Base-by-base conservation (phyloP, 2,797 vertebrate species). In the Malurus leucopterus region DNA sequence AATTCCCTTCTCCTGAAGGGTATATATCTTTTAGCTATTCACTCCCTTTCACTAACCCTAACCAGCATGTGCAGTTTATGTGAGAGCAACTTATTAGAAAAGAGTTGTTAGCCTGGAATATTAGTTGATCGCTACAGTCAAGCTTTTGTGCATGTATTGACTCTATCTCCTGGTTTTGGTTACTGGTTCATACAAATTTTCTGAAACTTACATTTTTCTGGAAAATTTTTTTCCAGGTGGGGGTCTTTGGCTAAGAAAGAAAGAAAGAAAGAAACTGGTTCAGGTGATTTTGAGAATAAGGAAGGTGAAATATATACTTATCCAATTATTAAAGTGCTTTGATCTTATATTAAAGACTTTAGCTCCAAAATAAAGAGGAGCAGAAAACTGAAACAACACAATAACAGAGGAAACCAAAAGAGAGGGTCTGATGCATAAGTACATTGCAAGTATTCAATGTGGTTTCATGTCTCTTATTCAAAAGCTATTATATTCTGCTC, bases 181-280 rank as follows among this genome's bases (percentile, higher is more conserved):
- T 93, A 95, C 80, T 91, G 74, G 89, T 93, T 95, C 71, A 95
- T 82, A 95, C 93, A 94, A 95, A 91, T 93, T 91, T 94, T 94
- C 93, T 95, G 91, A 93, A 95, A 95, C 94, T 93, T 93, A 95
- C 93, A 95, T 95, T 94, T 95, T 94, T 95, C 91, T 95, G 94
- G 94, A 94, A 95, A 95, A 94, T 95, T 95, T 95, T 95, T 95
- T 95, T 95, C 95, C 93, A 95, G 92, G 95, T 95, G 94, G 94
- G 95, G 83, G 95, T 94, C 90, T 95, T 95, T 95, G 94, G 93
- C 93, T 94, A 93, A 95, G 92, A 95, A 95, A 95, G 92, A 95
- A 95, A 94, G 93, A 94, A 95, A 95, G 93, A 95, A 93, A 92
- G 93, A 95, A 94, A 93, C 92, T 93, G 92, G 81, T 94, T 95